Conservation (phyloP, 2,888 invertebrate species). For the Clanis bilineata region DNA sequence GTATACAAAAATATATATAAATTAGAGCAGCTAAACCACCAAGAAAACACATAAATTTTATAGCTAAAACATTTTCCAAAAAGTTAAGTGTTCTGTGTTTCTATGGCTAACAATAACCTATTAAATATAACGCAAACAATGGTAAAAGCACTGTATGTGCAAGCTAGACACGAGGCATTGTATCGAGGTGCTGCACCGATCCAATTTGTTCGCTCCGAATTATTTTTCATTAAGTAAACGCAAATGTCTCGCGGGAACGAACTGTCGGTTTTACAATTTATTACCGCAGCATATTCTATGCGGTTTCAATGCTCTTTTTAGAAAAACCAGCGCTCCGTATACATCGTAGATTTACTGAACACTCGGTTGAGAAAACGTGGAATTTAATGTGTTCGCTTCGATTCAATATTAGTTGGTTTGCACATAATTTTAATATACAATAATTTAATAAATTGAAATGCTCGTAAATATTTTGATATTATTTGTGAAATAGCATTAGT, state of each 20-base stretch:
- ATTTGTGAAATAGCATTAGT: no score
- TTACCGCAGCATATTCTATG: not conserved
- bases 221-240: conserved; percentile 12
- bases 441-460: no score
- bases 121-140: not conserved
- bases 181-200: not conserved
- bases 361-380: not conserved
- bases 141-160: not conserved
- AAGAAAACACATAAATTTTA: no score
- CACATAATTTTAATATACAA: no score
- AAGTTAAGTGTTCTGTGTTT: no score
- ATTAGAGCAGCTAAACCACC: no score
- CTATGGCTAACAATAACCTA: not conserved
- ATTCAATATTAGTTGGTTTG: not conserved
- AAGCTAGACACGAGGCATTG: not conserved
- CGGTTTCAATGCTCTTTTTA: not conserved
- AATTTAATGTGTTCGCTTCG: not conserved
- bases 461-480: no score
- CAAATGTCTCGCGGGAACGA: conserved; percentile 5
- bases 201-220: not conserved
- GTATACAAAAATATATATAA: no score
- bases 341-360: not conserved
- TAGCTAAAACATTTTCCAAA: no score
- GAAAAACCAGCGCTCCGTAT: not conserved
- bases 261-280: conserved; percentile 14